These are phyloP conservation scores for Enteromius thamalakanensis DNA, from an alignment of 2,797 vertebrate species.

Conservation along the genomic window DNA sequence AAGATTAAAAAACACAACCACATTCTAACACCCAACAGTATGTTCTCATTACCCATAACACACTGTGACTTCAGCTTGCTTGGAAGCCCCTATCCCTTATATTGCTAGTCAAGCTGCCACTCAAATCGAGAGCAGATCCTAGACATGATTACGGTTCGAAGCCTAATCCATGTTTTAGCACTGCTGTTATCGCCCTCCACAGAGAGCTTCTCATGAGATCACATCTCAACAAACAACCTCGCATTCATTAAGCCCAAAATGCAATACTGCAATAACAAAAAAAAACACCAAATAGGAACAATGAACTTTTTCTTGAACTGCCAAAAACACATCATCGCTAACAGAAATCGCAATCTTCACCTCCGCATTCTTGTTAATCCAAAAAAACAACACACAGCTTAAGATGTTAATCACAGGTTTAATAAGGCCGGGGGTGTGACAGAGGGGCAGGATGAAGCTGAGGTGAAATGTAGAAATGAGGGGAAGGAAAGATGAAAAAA, in stretches of 20 bases:
- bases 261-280: background rate
- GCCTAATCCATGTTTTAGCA: slow-evolving; percentile 44
- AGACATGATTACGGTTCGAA: slow-evolving; percentile 30
- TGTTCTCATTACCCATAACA: slow-evolving; percentile 34
- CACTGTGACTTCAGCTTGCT: background rate
- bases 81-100: background rate
- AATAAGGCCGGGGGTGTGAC: slow-evolving; percentile 36
- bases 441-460: slow-evolving; percentile 12
- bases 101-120: slow-evolving; percentile 12
- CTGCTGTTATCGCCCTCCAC: slow-evolving; percentile 36
- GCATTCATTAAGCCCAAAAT: slow-evolving; percentile 39
- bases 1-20: background rate
- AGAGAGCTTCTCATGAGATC: slow-evolving; percentile 43
- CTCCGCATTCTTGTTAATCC: slow-evolving; percentile 34
- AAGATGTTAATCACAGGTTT: slow-evolving; percentile 50
- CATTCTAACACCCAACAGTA: slow-evolving; percentile 15
- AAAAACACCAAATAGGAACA: slow-evolving; percentile 15
- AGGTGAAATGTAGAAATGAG: background rate
- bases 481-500: slow-evolving; percentile 24
- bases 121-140: slow-evolving; percentile 32
- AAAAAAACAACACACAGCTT: slow-evolving; percentile 35
- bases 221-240: slow-evolving; percentile 41
- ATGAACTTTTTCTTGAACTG: slow-evolving; percentile 16
- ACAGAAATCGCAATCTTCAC: slow-evolving; percentile 24
- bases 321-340: slow-evolving; percentile 33